Base-by-base conservation (phyloP, 2,113 vertebrate genomes). In the Passer montanus region DNA sequence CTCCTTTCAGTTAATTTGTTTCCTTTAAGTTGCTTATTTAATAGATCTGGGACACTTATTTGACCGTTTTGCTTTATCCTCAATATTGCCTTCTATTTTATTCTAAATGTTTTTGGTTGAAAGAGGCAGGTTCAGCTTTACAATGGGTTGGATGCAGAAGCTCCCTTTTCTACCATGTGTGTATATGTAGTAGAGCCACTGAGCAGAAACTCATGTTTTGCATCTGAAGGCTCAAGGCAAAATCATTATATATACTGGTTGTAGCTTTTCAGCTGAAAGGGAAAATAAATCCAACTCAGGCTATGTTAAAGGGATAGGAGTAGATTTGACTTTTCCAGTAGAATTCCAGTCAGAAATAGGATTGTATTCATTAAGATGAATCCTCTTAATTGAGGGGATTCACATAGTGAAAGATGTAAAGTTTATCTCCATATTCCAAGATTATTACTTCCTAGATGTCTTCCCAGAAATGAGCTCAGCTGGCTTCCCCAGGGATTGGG, bases 1-100 rank as follows among this genome's bases (percentile, higher is more conserved):
- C 30, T 90, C 72, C 58, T 94, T 95, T 92, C 72, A 84, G 43
- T 62, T 67, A 56, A 10, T 30, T 55, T 64, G 13, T 67, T 94
- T 89, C 56, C 24, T 89, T 62, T 58, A 22, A 22, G 33, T 35
- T 75, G 33, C 30, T 8, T 62, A 58, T 81, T 84, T 95, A 93
- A 72, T 37, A 53, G 55, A 14, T 62, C 37, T 93, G 49, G 33
- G 30, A 67, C 23, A 12, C 68, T 94, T 76, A 70, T 47, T 95
- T 96, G 49, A 15, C n/a, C 35, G 1, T 18, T 94, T 75, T 84
- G 5, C 8, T 78, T 79, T 74, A 46, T 47, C 9, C 8, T 12
- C 22, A 58, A 0, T n/a, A 67, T 49, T 66, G 53, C 35, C 90
- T 91, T 93, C 30, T 67, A 8, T 7, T 88, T 91, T 69, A 30